A percentile compares a stretch with the other conserved stretches of the same genome.
phyloP scores from a whole-genome alignment of 2,888 invertebrate species.

The Sphaerophoria rueppellii region DNA sequence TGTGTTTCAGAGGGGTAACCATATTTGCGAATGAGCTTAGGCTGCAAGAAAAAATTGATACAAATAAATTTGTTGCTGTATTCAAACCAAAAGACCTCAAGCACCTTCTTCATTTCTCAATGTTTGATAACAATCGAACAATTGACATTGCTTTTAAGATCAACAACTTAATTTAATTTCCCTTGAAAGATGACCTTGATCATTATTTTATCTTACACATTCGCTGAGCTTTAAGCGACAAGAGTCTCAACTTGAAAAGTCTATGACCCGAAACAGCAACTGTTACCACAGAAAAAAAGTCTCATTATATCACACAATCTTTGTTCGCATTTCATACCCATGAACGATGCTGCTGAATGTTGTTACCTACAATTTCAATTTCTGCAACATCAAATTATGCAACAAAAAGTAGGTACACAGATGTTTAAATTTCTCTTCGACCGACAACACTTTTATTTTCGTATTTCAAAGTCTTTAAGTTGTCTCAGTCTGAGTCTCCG shows the following conservation, averaged over 20 bases:
- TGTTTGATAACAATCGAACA: neutral
- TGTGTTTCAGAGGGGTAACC: conserved; percentile 87
- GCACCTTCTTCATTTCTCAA: too few species aligned
- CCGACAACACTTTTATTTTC: neutral
- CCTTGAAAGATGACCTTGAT: too few species aligned
- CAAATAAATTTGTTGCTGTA: too few species aligned
- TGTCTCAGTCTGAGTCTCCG: neutral
- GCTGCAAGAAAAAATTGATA: conserved; percentile 78
- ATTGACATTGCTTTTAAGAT: neutral
- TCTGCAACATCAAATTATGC: conserved; percentile 55
- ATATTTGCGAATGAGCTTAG: conserved; percentile 85
- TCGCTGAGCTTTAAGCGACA: too few species aligned
- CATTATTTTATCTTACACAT: too few species aligned
- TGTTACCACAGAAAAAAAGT: neutral
- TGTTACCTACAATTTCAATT: conserved; percentile 49
- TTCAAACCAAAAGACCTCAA: too few species aligned
- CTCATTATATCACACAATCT: conserved; percentile 25
- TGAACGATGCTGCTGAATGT: neutral
- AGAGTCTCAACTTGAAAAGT: neutral
- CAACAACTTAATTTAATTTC: too few species aligned
- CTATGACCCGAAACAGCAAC: conserved; percentile 10
- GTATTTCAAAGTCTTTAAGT: conserved; percentile 16
- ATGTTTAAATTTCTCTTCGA: conserved; percentile 37
- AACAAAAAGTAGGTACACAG: conserved; percentile 21
- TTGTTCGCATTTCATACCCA: conserved; percentile 21